phyloP scores from a whole-genome alignment of 2,888 invertebrate species.

The Aphodius sticticus region DNA sequence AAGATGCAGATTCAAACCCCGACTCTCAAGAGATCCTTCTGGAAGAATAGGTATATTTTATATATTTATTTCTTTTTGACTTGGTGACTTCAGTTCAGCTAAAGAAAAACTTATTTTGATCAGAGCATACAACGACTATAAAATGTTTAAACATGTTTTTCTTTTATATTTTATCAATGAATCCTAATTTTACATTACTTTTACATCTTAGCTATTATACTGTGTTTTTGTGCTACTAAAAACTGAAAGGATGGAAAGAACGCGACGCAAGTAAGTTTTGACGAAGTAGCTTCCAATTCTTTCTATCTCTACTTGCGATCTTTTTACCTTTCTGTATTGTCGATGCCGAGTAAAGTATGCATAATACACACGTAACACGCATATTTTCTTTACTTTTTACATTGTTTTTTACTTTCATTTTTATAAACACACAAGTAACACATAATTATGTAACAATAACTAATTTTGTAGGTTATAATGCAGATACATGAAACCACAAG shows the following conservation, averaged over 20 bases:
- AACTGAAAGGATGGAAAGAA: constrained; percentile 73
- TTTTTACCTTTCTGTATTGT: constrained; percentile 16
- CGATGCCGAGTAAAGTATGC: neutral
- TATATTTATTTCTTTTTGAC: constrained; percentile 8
- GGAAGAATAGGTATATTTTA: constrained; percentile 47
- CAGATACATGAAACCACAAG: neutral
- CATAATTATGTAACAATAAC: neutral
- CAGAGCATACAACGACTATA: neutral
- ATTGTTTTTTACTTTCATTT: neutral
- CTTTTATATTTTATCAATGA: constrained; percentile 10
- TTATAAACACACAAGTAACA: neutral
- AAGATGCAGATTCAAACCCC: constrained; percentile 58
- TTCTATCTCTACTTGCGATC: constrained; percentile 15
- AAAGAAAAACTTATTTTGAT: constrained; percentile 7
- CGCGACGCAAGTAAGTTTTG: constrained; percentile 78
- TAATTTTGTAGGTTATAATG: neutral
- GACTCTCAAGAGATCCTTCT: constrained; percentile 47
- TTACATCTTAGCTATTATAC: constrained; percentile 32
- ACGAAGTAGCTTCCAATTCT: constrained; percentile 5
- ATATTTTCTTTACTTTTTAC: constrained; percentile 8
- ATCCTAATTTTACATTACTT: constrained; percentile 18
- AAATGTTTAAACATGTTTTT: neutral
- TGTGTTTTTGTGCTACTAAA: constrained; percentile 40
- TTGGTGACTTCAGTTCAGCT: neutral
- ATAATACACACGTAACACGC: constrained; percentile 5